Percentiles rank a stretch among this genome's conserved stretches.
phyloP scores from a whole-genome alignment of 2,797 vertebrate species.

The Chromis chromis region DNA sequence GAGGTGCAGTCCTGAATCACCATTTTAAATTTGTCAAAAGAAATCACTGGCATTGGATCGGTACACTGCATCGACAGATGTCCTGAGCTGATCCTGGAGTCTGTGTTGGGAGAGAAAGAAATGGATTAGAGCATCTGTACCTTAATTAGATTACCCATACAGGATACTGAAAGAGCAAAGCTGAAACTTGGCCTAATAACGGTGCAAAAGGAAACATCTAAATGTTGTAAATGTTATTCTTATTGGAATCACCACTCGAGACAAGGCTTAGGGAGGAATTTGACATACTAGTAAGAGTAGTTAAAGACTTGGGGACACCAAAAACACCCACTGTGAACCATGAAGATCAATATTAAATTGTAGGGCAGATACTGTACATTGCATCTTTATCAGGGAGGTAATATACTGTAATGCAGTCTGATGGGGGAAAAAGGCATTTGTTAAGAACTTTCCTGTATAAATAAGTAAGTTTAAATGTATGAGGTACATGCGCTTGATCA shows the following conservation, averaged over 20 bases:
- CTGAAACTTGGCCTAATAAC: background rate
- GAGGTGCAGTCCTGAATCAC: background rate
- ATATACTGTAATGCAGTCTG: no score
- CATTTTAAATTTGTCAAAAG: background rate
- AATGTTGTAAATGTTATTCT: background rate
- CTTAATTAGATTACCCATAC: background rate
- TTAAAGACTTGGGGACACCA: background rate
- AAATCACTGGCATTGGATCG: background rate
- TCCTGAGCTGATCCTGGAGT: background rate
- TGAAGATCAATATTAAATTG: background rate
- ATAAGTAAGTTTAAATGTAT: background rate
- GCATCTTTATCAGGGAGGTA: background rate
- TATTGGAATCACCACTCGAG: no score
- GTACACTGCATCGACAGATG: background rate
- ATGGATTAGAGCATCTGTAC: background rate
- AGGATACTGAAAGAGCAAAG: no score
- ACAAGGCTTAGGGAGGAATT: background rate
- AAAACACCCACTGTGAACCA: background rate
- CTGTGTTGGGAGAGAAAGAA: background rate
- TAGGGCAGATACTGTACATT: no score
- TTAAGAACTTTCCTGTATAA: no score
- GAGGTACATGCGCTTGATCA: background rate
- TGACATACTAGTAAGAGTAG: background rate
- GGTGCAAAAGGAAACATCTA: background rate
- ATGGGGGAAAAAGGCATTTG: no score